Conservation (phyloP, 2,888 invertebrate species). For the Cataglyphis rosenhaueri region DNA sequence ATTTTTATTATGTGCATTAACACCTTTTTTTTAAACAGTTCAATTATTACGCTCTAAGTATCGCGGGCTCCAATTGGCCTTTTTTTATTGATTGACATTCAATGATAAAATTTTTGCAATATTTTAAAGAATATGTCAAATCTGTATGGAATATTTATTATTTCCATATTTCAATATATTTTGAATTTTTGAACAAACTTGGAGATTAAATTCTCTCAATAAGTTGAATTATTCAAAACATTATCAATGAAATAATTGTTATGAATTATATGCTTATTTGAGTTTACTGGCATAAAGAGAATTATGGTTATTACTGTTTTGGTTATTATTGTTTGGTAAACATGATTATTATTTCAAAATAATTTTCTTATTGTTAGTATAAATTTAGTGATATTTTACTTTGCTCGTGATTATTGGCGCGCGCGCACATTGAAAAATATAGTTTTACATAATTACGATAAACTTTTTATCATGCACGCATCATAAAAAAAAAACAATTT, state of each 20-base stretch:
- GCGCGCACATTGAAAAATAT: neutral
- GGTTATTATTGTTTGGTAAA: neutral
- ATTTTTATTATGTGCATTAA: no score
- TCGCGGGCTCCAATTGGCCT: no score
- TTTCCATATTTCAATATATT: slow-evolving; percentile 40
- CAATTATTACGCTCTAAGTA: no score
- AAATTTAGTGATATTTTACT: slow-evolving; percentile 28
- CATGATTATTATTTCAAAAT: slow-evolving; percentile 4
- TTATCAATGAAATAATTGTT: slow-evolving; percentile 16
- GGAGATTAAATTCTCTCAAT: slow-evolving; percentile 18
- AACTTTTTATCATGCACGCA: slow-evolving; percentile 7
- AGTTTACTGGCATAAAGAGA: neutral
- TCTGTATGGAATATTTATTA: slow-evolving; percentile 29
- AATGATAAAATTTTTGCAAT: slow-evolving; percentile 40
- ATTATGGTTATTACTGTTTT: slow-evolving; percentile 38
- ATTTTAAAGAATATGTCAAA: slow-evolving; percentile 20
- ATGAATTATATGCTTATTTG: slow-evolving; percentile 19
- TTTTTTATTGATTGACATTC: no score
- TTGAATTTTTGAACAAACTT: slow-evolving; percentile 27
- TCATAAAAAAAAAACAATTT: slow-evolving; percentile 12
- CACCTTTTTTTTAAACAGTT: no score
- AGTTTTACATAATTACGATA: slow-evolving; percentile 18
- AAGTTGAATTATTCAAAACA: slow-evolving; percentile 26
- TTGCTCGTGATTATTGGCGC: neutral
- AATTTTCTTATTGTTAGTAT: neutral